Conservation (phyloP, 2,113 vertebrate species). For the Urocitellus parryii region DNA sequence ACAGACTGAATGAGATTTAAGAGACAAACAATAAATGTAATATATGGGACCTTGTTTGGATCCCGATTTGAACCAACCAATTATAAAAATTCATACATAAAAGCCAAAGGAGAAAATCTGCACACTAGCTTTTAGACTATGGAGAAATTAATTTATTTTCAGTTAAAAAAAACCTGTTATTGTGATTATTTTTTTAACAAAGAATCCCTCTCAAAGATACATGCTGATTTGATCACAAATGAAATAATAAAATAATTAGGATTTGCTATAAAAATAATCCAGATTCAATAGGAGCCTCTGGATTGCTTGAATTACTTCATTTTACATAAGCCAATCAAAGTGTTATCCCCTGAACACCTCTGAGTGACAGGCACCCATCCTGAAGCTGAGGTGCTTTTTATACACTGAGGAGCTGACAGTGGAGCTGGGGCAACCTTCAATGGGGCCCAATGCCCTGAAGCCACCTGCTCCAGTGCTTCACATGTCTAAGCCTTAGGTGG, state of each 20-base stretch:
- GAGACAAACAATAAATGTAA: neutral
- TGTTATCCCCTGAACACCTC: slow-evolving; percentile 89
- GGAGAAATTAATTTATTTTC: neutral
- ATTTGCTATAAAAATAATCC: neutral
- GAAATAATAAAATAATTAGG: neutral
- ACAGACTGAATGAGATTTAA: neutral
- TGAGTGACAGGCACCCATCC: slow-evolving; percentile 84
- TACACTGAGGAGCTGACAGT: slow-evolving; percentile 64
- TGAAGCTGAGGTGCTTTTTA: slow-evolving; percentile 86
- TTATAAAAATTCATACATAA: neutral
- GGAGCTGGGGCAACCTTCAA: rapidly evolving
- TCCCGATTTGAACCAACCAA: neutral
- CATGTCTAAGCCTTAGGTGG: neutral
- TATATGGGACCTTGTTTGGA: neutral
- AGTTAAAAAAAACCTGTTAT: neutral
- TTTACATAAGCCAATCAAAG: slow-evolving; percentile 86
- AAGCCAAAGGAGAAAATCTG: neutral
- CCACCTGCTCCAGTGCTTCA: neutral
- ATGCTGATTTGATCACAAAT: neutral
- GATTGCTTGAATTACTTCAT: slow-evolving; percentile 85
- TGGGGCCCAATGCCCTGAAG: neutral
- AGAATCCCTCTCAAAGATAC: neutral
- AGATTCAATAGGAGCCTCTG: neutral
- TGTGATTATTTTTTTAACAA: neutral
- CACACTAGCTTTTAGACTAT: neutral